Percentiles rank a stretch among this genome's conserved stretches.
phyloP scores from a whole-genome alignment of 2,113 vertebrate genomes.

The Eubucco bourcierii region DNA sequence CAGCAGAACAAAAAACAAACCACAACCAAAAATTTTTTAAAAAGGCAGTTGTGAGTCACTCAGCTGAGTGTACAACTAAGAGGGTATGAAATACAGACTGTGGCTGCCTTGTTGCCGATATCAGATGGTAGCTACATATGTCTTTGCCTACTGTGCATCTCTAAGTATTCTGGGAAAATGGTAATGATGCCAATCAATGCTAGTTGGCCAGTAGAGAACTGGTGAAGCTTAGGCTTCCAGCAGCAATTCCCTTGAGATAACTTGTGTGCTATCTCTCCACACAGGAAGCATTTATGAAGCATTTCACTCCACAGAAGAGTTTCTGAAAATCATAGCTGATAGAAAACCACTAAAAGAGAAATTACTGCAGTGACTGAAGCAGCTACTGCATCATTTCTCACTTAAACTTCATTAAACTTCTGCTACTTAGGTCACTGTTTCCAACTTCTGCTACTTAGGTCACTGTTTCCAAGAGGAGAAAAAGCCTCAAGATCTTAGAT shows the following conservation, averaged over 20 bases:
- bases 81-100: background rate
- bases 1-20: background rate
- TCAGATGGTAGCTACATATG: conserved; percentile 14
- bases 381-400: background rate
- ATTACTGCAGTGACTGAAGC: background rate
- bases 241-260: background rate
- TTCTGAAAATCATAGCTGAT: background rate
- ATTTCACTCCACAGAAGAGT: background rate
- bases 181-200: background rate
- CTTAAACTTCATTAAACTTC: background rate
- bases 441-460: background rate
- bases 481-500: background rate
- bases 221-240: background rate
- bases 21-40: no score
- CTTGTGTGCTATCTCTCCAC: background rate
- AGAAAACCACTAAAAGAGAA: background rate
- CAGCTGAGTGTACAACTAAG: background rate
- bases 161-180: background rate
- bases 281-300: background rate
- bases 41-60: background rate
- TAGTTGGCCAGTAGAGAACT: background rate
- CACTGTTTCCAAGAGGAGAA: background rate
- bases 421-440: background rate
- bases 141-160: background rate
- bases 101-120: background rate